phyloP scores from a whole-genome alignment of 2,797 vertebrate species.

The Loris lydekkerianus region DNA sequence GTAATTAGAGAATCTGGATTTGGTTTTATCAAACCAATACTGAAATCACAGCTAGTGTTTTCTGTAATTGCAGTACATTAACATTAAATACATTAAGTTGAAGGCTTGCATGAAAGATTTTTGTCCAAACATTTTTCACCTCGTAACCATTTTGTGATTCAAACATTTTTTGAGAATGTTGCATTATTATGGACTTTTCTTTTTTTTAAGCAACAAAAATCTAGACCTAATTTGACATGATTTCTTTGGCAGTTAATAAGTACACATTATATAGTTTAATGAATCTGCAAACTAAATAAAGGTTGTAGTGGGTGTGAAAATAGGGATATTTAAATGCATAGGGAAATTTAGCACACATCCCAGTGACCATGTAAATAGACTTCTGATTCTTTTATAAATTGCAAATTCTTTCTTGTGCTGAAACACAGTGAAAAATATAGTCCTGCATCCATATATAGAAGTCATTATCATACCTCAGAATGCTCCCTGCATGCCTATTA shows the following conservation, averaged over 20 bases:
- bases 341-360: slow-evolving; percentile 77
- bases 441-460: slow-evolving; percentile 2
- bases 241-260: slow-evolving; percentile 78
- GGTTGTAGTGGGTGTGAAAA: slow-evolving; percentile 80
- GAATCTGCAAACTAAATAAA: slow-evolving; percentile 80
- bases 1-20: slow-evolving; percentile 44
- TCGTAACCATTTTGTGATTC: neutral
- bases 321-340: slow-evolving; percentile 85
- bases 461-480: slow-evolving; percentile 68
- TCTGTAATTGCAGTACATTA: slow-evolving; percentile 50
- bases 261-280: slow-evolving; percentile 74
- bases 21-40: slow-evolving; percentile 35
- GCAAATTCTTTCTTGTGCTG: slow-evolving; percentile 51
- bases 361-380: slow-evolving; percentile 72
- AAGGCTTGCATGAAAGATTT: slow-evolving; percentile 66
- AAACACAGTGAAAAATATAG: slow-evolving; percentile 70
- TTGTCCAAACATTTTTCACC: slow-evolving; percentile 46
- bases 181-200: slow-evolving; percentile 33
- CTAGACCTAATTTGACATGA: slow-evolving; percentile 77
- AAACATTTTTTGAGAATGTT: slow-evolving; percentile 20
- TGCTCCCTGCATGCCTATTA: slow-evolving; percentile 67
- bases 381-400: slow-evolving; percentile 81
- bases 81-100: slow-evolving; percentile 58
- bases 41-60: slow-evolving; percentile 61
- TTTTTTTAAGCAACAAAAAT: slow-evolving; percentile 75